Percentiles rank a stretch among this genome's conserved stretches.
Evolutionary conservation across 2,888 invertebrate species (phyloP).

Genomic region (Tricholauxania praeusta): DNA sequence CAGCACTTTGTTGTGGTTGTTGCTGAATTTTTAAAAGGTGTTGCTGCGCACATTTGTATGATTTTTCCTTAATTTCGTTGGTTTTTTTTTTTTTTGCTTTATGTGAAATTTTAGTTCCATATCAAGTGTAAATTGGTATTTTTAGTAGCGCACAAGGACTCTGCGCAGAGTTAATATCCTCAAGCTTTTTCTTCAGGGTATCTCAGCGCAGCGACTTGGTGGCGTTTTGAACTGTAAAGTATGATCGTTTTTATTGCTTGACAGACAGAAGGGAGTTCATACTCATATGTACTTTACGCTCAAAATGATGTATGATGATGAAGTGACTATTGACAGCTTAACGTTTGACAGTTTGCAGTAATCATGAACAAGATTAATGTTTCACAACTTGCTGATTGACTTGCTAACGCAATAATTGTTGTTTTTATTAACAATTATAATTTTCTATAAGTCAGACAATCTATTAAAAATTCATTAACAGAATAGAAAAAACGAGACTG

Average conservation of each 20-base stretch:
- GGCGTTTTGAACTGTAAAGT: neutral
- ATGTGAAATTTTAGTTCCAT: neutral
- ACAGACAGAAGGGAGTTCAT: neutral
- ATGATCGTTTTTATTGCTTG: neutral
- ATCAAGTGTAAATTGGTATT: slow-evolving; percentile 49
- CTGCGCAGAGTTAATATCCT: neutral
- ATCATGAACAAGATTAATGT: slow-evolving; percentile 14
- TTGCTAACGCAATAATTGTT: neutral
- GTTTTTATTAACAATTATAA: too few species aligned
- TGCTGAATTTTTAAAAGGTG: slow-evolving; percentile 38
- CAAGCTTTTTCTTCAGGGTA: neutral
- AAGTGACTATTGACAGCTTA: slow-evolving; percentile 16
- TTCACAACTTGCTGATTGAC: neutral
- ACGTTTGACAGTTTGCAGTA: slow-evolving; percentile 11
- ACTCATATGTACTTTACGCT: neutral
- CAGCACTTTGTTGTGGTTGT: slow-evolving; percentile 6
- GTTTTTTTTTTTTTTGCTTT: slow-evolving; percentile 40
- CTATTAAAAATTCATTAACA: too few species aligned
- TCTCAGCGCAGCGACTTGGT: neutral
- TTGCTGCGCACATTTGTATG: slow-evolving; percentile 23
- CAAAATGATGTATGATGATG: slow-evolving; percentile 20
- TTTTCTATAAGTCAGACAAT: too few species aligned
- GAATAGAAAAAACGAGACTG: too few species aligned
- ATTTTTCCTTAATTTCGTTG: slow-evolving; percentile 6
- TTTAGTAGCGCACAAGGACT: slow-evolving; percentile 30